Evolutionary conservation across 2,797 vertebrate species (phyloP), one percentile per base, ranked within the genome.

Genomic region (Smutsia temminckii): DNA sequence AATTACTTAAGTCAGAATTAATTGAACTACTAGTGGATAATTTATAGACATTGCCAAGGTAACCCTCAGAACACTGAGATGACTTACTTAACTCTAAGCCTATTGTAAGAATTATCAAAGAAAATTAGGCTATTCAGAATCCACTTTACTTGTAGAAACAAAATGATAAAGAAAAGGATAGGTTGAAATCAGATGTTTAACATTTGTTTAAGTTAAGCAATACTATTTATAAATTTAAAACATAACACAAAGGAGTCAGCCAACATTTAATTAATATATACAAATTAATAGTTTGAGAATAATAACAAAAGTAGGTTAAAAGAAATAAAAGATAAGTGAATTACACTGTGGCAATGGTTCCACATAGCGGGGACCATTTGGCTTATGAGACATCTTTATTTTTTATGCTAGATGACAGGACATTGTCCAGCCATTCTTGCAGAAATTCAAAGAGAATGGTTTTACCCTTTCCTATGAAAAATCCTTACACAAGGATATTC

Each of bases 1-100:
- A 93, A 94, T 95, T 94, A 88, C 5, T 0, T 75, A 87, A 85
- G 34, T 93, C 75, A 68, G 86, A 95, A 96, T 93, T 94, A 93
- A 94, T 85, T 93, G 81, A 93, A 93, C 71, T 74, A 81, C 74
- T 68, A 78, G 23, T 72, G 83, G 32, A 13, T 88, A 90, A 94
- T 88, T 95, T 94, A 85, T 63, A 88, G 85, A 27, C n/a, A 66
- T 90, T 42, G 21, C 79, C 72, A 95, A 96, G 63, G 66, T 93
- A 93, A 85, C 27, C 32, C 61, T 89, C 63, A 91, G 86, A 86
- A 77, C 64, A 42, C 32, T 3, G 66, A 91, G 69, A 63, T 74
- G 91, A 78, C 61, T 89, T 59, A 40, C 17, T 89, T 89, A 89
- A 93, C 69, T 79, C 2, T 10, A 2, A 91, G 81, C 27, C 37